phyloP scores from a whole-genome alignment of 2,113 vertebrate genomes.

The Dolichotis patagonum region DNA sequence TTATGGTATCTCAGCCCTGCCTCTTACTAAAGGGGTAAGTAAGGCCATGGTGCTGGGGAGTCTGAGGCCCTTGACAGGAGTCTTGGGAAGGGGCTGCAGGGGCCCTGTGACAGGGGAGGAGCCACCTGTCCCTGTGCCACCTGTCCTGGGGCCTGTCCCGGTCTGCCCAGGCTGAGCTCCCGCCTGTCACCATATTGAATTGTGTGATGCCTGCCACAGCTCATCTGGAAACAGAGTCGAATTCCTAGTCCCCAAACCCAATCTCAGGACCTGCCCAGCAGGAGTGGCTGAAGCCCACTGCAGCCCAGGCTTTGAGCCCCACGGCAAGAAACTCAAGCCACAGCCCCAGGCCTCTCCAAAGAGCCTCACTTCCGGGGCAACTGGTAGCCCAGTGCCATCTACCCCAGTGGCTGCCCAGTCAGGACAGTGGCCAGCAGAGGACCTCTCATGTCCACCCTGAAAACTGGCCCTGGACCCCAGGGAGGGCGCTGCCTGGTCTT shows the following conservation, averaged over 20 bases:
- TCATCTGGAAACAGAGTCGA: not conserved
- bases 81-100: not conserved
- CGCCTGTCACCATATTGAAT: accelerated
- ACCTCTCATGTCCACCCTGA: not conserved
- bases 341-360: not conserved
- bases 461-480: not conserved
- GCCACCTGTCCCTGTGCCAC: not conserved
- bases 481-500: not conserved
- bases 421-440: not conserved
- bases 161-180: not conserved
- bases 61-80: not conserved
- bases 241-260: not conserved
- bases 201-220: not conserved
- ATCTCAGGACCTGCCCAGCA: not conserved
- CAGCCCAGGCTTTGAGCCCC: not conserved
- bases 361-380: not conserved
- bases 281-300: not conserved
- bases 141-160: not conserved
- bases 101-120: not conserved
- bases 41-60: not conserved
- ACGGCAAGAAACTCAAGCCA: not conserved
- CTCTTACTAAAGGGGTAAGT: not conserved
- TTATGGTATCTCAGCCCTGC: not conserved
- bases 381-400: not conserved
- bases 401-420: not conserved